Evolutionary conservation across 2,888 invertebrate species (phyloP).

Genomic region (Drosophila atripex): DNA sequence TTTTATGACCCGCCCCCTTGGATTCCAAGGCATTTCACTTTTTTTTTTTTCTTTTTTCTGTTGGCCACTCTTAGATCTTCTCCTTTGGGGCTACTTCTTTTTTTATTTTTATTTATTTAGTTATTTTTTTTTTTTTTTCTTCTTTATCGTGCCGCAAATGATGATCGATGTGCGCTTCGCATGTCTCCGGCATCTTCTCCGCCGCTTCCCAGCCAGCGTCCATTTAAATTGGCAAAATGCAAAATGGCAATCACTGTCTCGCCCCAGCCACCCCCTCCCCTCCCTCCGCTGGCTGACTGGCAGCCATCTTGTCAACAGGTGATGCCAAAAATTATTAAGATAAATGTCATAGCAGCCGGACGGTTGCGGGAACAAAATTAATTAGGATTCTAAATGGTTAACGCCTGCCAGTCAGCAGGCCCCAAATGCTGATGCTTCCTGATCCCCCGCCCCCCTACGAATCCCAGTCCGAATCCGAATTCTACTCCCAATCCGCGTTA

Average conservation of each 20-base stretch:
- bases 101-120: no score
- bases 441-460: constrained; percentile 6
- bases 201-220: constrained; percentile 8
- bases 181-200: constrained; percentile 58
- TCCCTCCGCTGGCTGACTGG: no score
- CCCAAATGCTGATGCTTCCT: constrained; percentile 38
- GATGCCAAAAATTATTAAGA: constrained; percentile 76
- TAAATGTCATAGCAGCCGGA: constrained; percentile 54
- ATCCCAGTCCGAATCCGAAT: neutral
- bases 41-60: constrained; percentile 36
- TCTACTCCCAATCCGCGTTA: constrained; percentile 42
- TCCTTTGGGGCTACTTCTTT: constrained; percentile 6
- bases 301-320: constrained; percentile 46
- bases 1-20: constrained; percentile 9
- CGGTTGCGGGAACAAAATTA: constrained; percentile 52
- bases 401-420: constrained; percentile 46
- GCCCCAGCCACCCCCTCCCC: neutral
- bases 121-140: no score
- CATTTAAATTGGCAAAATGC: constrained; percentile 73
- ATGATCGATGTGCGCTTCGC: constrained; percentile 78
- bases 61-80: neutral
- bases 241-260: constrained; percentile 50
- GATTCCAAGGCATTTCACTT: constrained; percentile 67
- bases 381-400: constrained; percentile 63
- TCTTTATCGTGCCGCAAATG: constrained; percentile 71